These are phyloP conservation scores for Myripristis jacobus DNA, from an alignment of 2,797 vertebrate species.

Conservation along the genomic window DNA sequence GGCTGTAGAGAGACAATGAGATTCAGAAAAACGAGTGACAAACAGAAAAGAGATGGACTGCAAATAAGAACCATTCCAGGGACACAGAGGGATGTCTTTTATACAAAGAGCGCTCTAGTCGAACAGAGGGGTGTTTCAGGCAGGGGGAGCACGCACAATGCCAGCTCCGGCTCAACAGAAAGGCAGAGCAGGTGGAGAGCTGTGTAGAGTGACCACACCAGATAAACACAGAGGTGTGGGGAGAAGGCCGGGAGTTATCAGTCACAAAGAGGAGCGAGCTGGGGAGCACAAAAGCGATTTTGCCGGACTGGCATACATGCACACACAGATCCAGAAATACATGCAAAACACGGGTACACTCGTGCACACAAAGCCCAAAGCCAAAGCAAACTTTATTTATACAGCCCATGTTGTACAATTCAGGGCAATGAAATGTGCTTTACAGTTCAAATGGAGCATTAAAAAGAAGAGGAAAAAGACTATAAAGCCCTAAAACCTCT, in stretches of 20 bases:
- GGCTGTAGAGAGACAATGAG: slow-evolving; percentile 51
- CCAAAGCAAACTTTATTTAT: too few species aligned
- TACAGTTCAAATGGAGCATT: too few species aligned
- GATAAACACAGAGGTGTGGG: slow-evolving; percentile 48
- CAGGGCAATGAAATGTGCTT: too few species aligned
- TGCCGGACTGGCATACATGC: slow-evolving; percentile 26
- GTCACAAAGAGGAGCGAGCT: slow-evolving; percentile 22
- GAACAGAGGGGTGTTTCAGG: slow-evolving; percentile 59
- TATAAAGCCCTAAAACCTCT: too few species aligned
- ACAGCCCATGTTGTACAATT: too few species aligned
- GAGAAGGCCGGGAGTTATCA: slow-evolving; percentile 27
- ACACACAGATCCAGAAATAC: too few species aligned
- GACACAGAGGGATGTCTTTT: slow-evolving; percentile 58
- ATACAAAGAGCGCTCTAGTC: slow-evolving; percentile 59
- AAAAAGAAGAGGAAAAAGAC: too few species aligned
- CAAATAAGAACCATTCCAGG: slow-evolving; percentile 59
- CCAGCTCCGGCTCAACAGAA: slow-evolving; percentile 45
- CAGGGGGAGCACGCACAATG: slow-evolving; percentile 19
- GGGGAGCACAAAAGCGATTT: slow-evolving; percentile 29
- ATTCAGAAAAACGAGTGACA: slow-evolving; percentile 26
- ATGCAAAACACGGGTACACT: too few species aligned
- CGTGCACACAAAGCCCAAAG: too few species aligned
- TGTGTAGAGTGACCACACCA: slow-evolving; percentile 27
- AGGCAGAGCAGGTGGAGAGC: slow-evolving; percentile 49
- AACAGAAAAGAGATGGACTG: slow-evolving; percentile 48